Evolutionary conservation across 2,113 vertebrate species (phyloP).

Genomic region (Ctenomys sociabilis): DNA sequence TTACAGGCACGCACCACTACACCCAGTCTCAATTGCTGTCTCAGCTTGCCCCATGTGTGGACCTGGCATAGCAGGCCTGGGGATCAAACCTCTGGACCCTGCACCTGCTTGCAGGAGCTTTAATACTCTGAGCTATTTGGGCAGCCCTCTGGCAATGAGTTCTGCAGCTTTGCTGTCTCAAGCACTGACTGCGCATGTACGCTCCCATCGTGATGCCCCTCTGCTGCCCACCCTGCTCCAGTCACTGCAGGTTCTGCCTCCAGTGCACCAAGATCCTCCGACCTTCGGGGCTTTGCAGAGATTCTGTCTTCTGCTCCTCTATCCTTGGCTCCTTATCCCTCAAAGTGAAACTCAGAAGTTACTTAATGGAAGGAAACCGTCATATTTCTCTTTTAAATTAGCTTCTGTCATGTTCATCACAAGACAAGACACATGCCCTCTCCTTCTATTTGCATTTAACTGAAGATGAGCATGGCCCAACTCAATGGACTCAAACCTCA

Average conservation of each 20-base stretch:
- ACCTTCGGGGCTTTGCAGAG: not conserved
- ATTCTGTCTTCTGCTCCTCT: no score
- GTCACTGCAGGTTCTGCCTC: not conserved
- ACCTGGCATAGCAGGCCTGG: no score
- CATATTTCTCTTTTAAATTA: not conserved
- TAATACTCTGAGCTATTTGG: no score
- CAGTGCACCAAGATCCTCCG: rapidly evolving
- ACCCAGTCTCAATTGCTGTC: no score
- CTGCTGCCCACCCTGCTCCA: not conserved
- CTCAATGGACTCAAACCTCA: not conserved
- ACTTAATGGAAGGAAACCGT: not conserved
- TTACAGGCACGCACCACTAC: no score
- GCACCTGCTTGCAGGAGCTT: no score
- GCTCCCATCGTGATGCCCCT: not conserved
- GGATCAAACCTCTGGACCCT: no score
- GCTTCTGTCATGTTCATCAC: not conserved
- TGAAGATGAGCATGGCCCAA: not conserved
- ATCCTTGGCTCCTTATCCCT: not conserved
- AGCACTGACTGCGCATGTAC: not conserved
- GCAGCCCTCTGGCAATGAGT: not conserved
- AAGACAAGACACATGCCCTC: not conserved
- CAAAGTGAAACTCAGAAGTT: not conserved
- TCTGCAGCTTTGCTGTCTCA: not conserved
- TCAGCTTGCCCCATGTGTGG: no score
- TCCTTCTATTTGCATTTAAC: not conserved